phyloP scores from a whole-genome alignment of 2,113 vertebrate genomes.

The Pseudonaja textilis region DNA sequence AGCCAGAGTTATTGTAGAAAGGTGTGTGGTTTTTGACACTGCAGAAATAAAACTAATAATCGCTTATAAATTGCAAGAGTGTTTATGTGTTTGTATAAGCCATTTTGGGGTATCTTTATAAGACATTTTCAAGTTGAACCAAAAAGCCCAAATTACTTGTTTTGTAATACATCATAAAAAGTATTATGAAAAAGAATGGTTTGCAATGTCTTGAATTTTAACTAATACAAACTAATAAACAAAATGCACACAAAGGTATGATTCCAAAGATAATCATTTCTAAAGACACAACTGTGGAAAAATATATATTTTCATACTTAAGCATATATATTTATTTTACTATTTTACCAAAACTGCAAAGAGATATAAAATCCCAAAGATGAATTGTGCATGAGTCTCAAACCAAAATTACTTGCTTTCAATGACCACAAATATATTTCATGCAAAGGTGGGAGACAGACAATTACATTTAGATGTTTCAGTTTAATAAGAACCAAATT shows the following conservation, averaged over 20 bases:
- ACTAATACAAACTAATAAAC: neutral
- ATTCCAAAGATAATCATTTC: slow-evolving; percentile 47
- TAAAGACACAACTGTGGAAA: slow-evolving; percentile 28
- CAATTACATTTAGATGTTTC: slow-evolving; percentile 43
- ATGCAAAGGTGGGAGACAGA: slow-evolving; percentile 52
- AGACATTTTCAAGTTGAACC: slow-evolving; percentile 18
- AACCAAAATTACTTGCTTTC: slow-evolving; percentile 36
- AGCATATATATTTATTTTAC: neutral
- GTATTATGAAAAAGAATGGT: slow-evolving; percentile 23
- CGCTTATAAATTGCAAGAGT: neutral
- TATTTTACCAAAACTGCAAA: neutral
- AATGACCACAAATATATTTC: slow-evolving; percentile 45
- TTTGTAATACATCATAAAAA: no score
- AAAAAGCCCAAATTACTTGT: neutral
- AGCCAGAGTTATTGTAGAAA: neutral
- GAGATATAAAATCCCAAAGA: neutral
- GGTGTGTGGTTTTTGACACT: neutral
- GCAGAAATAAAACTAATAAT: neutral
- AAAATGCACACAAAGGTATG: neutral
- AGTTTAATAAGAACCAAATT: slow-evolving; percentile 27
- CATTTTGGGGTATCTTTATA: neutral
- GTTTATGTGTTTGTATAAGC: neutral
- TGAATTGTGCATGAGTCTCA: slow-evolving; percentile 41
- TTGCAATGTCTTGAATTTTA: slow-evolving; percentile 21
- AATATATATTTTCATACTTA: slow-evolving; percentile 24